These are phyloP conservation scores for Botia kubotai DNA, from an alignment of 2,797 vertebrate species.

Conservation along the genomic window DNA sequence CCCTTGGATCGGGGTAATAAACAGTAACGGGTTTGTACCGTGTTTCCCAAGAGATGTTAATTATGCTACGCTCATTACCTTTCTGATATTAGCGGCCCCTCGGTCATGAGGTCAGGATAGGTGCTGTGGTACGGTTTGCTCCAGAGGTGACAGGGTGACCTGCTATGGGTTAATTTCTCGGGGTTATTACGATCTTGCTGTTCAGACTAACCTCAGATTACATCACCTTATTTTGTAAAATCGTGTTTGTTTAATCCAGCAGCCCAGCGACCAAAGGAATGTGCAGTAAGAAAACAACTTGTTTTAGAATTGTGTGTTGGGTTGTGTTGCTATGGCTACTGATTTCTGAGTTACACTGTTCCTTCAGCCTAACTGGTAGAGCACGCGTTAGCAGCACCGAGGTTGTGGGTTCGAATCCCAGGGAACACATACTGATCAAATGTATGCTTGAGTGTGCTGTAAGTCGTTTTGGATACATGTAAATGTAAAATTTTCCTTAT, in stretches of 20 bases:
- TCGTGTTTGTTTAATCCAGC: background rate
- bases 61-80: conserved; percentile 13
- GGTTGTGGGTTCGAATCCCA: too few species aligned
- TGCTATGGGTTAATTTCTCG: background rate
- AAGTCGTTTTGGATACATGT: too few species aligned
- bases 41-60: background rate
- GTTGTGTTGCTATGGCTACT: background rate
- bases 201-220: background rate
- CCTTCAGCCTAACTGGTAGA: too few species aligned
- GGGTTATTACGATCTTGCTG: background rate
- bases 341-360: too few species aligned
- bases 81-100: conserved; percentile 26
- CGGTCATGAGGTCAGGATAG: background rate
- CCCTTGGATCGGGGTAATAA: background rate
- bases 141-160: background rate
- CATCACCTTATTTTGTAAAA: background rate
- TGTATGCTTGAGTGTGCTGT: too few species aligned
- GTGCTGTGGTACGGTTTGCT: background rate
- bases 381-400: too few species aligned
- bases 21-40: conserved; percentile 26
- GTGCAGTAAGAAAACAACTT: background rate
- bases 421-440: too few species aligned
- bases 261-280: background rate
- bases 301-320: background rate
- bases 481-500: background rate